Evolutionary conservation across 2,888 invertebrate genomes (phyloP), one percentile per base, ranked within the genome.

Genomic region (Athripsodes cinereus): DNA sequence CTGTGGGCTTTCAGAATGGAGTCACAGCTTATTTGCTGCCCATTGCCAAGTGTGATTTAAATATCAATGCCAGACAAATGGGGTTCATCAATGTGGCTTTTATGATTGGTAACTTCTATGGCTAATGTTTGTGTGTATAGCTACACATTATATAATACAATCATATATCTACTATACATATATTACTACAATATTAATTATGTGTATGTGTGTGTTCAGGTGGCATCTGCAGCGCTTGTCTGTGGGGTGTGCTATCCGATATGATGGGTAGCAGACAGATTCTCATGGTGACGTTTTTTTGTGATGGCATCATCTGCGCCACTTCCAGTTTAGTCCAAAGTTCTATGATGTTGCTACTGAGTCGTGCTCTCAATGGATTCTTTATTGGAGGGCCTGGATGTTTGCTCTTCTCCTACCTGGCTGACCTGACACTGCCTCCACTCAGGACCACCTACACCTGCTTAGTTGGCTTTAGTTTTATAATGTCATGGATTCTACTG

Each of bases 221-320:
- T 65, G 85, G 85, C 8, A 81, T 82, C 1, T 71, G 82, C 5
- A 88, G 89, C 61, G 85, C 88, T 0, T 85, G 87, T 69, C 74
- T 90, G 65, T 89, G 88, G 88, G 89, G 90, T 1, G 78, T 85
- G 1, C 74, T 87, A 1, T 86, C 87, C 0, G 90, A 90, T 68
- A 80, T 81, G 18, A 73, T 81, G 40, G 90, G 90, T 0, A 75
- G 89, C 50, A 77, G 81, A 51, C 78, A 78, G 53, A 76, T 82
- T 19, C 73, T 87, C 20, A 65, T 82, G 61, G 76, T 71, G 31
- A 69, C 81, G 0, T 67, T 83, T 5, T 66, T 81, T 0, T 60
- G 75, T 11, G 82, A 85, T 61, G 75, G 79, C 1, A 57, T 76
- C 2, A 68, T 82, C 49, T 79, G 81, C 0, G 65, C 84, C 2